A percentile compares a stretch with the other conserved stretches of the same genome.
Evolutionary conservation across 1,140 invertebrate species (phyloP).

Genomic region (Caenorhabditis remanei): DNA sequence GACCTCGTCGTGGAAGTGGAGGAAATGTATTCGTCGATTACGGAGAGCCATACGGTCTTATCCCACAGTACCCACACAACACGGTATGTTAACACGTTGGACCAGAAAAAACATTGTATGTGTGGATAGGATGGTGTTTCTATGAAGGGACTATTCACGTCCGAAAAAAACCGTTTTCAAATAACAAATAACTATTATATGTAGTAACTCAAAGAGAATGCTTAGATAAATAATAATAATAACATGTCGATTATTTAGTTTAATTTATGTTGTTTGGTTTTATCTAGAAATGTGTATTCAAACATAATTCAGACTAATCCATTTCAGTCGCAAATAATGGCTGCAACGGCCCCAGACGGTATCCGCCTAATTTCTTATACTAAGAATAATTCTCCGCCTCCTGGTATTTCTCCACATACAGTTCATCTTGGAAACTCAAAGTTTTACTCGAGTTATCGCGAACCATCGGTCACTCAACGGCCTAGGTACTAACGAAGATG

Average conservation of each 20-base stretch:
- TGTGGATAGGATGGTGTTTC: too few relatives aligned
- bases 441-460: slow-evolving; percentile 39
- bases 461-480: slow-evolving; percentile 6
- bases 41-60: slow-evolving; percentile 7
- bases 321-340: slow-evolving; percentile 45
- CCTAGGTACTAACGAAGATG: slow-evolving; percentile 35
- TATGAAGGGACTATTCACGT: too few relatives aligned
- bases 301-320: background rate
- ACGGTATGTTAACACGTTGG: background rate
- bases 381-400: slow-evolving; percentile 7
- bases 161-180: too few relatives aligned
- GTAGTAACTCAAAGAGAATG: too few relatives aligned
- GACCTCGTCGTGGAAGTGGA: background rate
- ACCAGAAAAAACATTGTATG: background rate
- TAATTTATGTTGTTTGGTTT: background rate
- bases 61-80: slow-evolving; percentile 45
- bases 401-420: background rate
- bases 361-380: slow-evolving; percentile 30
- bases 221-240: too few relatives aligned
- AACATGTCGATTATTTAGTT: too few relatives aligned
- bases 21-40: slow-evolving; percentile 38
- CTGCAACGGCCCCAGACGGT: background rate
- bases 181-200: too few relatives aligned
- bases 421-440: slow-evolving; percentile 22
- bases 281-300: background rate